Evolutionary conservation across 1,140 invertebrate genomes (phyloP).

Genomic region (Drosophila funebris): DNA sequence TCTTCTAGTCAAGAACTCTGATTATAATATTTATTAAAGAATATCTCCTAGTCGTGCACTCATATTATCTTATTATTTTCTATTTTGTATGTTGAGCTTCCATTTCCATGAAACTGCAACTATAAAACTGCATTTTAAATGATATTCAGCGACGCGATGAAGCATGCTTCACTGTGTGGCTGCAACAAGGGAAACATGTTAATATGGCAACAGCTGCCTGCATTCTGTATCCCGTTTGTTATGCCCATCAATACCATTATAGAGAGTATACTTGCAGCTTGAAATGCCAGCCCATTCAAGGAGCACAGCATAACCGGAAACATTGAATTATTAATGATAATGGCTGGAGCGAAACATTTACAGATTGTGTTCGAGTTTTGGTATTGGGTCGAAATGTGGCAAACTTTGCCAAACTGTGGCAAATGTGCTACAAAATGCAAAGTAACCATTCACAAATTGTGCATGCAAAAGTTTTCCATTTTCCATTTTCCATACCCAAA

Average conservation of each 20-base stretch:
- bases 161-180: not conserved
- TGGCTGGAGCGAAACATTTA: constrained; percentile 8
- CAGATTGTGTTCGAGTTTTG: not conserved
- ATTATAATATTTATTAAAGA: not conserved
- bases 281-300: not conserved
- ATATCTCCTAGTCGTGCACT: not conserved
- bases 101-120: not conserved
- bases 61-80: not conserved
- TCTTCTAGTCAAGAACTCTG: not conserved
- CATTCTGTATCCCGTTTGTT: not conserved
- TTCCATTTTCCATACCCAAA: not conserved
- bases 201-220: not conserved
- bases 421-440: constrained; percentile 8
- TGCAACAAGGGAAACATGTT: not conserved
- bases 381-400: not conserved
- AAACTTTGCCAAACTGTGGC: constrained; percentile 3
- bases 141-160: not conserved
- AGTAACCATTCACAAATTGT: constrained; percentile 9
- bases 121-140: constrained; percentile 7
- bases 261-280: not conserved
- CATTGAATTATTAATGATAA: constrained; percentile 17
- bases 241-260: constrained; percentile 5
- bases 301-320: not conserved
- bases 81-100: not conserved
- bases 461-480: constrained; percentile 4